Percentiles rank a stretch among this genome's conserved stretches.
These are phyloP conservation scores for Neosalanx taihuensis DNA, from an alignment of 2,797 vertebrate genomes.

Conservation along the genomic window DNA sequence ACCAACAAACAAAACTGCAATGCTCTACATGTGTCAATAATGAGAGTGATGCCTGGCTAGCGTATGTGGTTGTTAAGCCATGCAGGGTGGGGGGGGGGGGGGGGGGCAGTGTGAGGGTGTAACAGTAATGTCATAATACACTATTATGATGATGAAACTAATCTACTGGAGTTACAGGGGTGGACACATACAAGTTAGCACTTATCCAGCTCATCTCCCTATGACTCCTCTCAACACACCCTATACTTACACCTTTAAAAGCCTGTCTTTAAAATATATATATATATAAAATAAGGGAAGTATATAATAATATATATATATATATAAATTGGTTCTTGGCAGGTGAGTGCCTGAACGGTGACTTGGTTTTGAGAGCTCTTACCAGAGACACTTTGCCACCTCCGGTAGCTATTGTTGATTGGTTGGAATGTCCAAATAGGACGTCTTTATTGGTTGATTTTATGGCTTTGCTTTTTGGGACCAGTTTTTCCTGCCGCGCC, in stretches of 20 bases:
- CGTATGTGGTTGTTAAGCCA: conserved; percentile 39
- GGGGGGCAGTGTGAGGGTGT: conserved; percentile 36
- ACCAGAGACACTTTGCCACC: conserved; percentile 71
- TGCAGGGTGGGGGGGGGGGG: conserved; percentile 37
- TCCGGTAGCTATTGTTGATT: conserved; percentile 71
- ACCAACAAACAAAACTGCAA: conserved; percentile 25
- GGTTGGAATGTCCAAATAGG: conserved; percentile 66
- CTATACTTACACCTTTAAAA: neutral
- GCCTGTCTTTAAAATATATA: conserved; percentile 1
- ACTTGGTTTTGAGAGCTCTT: conserved; percentile 62
- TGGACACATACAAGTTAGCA: conserved; percentile 45
- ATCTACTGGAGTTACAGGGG: conserved; percentile 33
- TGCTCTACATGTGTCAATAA: conserved; percentile 22
- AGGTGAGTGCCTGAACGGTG: conserved; percentile 48
- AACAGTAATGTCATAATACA: conserved; percentile 18
- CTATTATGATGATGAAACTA: conserved; percentile 34
- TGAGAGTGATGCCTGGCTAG: conserved; percentile 22
- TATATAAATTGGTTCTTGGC: conserved; percentile 42
- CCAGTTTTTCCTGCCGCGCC: conserved; percentile 69
- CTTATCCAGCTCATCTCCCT: conserved; percentile 30
- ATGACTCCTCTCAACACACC: conserved; percentile 34
- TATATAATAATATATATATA: conserved; percentile 3
- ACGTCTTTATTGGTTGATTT: conserved; percentile 69
- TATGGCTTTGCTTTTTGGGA: conserved; percentile 71
- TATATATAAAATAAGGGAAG: neutral